Conservation (phyloP, 2,797 vertebrate genomes). For the Hirundo rustica region DNA sequence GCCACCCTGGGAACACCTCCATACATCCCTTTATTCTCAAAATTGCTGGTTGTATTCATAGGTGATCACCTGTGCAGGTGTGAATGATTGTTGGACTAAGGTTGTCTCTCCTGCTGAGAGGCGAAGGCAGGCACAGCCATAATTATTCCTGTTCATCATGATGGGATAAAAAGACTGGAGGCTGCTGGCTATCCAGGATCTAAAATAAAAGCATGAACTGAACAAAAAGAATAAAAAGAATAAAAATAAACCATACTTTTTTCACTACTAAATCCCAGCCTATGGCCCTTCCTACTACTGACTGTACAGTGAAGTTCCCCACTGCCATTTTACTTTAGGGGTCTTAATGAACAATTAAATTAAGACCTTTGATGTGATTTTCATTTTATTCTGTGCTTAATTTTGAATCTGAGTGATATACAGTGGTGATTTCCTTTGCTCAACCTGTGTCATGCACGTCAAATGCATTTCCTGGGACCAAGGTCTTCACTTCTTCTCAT, state of each 20-base stretch:
- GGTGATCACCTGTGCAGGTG: no score
- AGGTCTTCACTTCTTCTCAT: background rate
- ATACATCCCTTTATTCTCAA: background rate
- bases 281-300: background rate
- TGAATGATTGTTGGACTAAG: background rate
- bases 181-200: background rate
- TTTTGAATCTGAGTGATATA: background rate
- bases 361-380: background rate
- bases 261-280: background rate
- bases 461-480: background rate
- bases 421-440: background rate
- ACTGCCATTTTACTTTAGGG: background rate
- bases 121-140: background rate
- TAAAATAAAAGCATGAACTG: background rate
- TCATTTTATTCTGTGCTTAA: background rate
- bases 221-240: background rate
- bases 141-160: background rate
- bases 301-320: background rate
- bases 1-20: background rate
- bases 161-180: background rate
- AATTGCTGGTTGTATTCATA: background rate
- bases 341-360: background rate
- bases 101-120: background rate
- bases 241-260: background rate
- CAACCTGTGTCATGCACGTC: accelerated